Conservation (phyloP, 2,888 invertebrate species). For the Antheraea yamamai region DNA sequence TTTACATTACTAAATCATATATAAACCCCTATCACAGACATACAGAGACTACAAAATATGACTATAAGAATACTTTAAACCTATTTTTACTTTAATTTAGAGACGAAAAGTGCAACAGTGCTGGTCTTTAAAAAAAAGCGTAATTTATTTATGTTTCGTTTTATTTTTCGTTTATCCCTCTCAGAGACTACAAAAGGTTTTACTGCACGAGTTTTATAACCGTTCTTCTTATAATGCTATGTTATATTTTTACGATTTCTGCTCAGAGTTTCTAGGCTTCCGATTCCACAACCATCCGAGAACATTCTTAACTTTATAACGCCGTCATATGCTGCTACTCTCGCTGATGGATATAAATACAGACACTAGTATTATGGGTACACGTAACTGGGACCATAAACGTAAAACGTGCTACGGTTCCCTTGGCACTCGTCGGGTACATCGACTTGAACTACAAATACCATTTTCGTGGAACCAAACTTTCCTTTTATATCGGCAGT, state of each 20-base stretch:
- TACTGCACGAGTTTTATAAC: slow-evolving; percentile 56
- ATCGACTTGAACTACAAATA: slow-evolving; percentile 41
- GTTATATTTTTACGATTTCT: slow-evolving; percentile 26
- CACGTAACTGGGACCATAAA: slow-evolving; percentile 40
- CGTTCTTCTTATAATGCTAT: slow-evolving; percentile 52
- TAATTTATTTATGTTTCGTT: background rate
- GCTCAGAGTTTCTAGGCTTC: slow-evolving; percentile 20
- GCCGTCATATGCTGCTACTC: background rate
- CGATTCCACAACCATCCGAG: slow-evolving; percentile 7
- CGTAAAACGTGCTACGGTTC: slow-evolving; percentile 57
- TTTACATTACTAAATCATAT: no score
- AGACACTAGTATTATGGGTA: slow-evolving; percentile 2
- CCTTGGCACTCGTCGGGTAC: slow-evolving; percentile 40
- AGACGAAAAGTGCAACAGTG: background rate
- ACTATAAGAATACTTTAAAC: no score
- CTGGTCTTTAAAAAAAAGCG: background rate
- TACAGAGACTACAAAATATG: no score
- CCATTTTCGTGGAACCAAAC: slow-evolving; percentile 51
- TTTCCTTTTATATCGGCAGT: slow-evolving; percentile 51
- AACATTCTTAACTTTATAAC: slow-evolving; percentile 14
- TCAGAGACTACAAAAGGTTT: slow-evolving; percentile 44
- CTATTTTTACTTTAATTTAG: background rate
- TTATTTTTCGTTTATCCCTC: slow-evolving; percentile 9
- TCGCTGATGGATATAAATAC: background rate
- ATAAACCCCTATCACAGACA: no score